Base-by-base conservation (phyloP, 1,140 invertebrate species). In the Ectropis grisescens region DNA sequence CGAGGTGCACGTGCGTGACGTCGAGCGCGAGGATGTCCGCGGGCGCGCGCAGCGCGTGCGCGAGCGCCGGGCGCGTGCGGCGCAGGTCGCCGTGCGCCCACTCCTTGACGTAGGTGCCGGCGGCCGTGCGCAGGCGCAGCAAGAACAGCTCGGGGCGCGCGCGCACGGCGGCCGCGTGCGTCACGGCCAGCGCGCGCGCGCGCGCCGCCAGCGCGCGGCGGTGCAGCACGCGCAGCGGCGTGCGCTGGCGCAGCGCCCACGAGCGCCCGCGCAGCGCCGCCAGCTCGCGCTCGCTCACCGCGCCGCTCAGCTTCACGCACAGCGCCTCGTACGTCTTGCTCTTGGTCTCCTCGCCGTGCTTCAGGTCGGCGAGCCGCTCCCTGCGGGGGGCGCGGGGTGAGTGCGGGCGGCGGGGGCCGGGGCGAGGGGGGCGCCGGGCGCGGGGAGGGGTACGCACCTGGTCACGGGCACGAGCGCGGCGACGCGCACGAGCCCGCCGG, bases 101-200 rank as follows among this genome's bases (percentile, higher is more conserved):
- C 83, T 99, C 97, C 82, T 99, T 99, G 0, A 99, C 88, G 66
- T 98, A 98, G 1, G 95, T 98, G 24, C 96, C 97, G 24, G 96
- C 96, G 76, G 97, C 92, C 8, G 95, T 96, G 30, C 85, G 87
- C 1, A 98, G 41, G 42, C 88, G 82, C 2, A 98, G 52, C 33
- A 86, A 69, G 53, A 95, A 88, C 12, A 90, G 68, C 28, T 85
- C 64, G 0, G 64, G 66, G 16, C 16, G 16, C 16, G 16, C 16
- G 8, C 16, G 16, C 16, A 19, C 16, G 0, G 57, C 43, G 0
- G 28, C 51, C 1, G 85, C 86, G 23, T 82, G 78, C 29, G 94
- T 85, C 12, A 78, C 67, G 53, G 89, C 82, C 42, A 95, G 86
- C 1, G 64, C 82, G 41, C 88, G 84, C 7, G 78, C 60, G 37